Percentiles rank a stretch among this genome's conserved stretches.
These are phyloP conservation scores for Sapayoa aenigma DNA, from an alignment of 2,113 vertebrate genomes.

Conservation along the genomic window DNA sequence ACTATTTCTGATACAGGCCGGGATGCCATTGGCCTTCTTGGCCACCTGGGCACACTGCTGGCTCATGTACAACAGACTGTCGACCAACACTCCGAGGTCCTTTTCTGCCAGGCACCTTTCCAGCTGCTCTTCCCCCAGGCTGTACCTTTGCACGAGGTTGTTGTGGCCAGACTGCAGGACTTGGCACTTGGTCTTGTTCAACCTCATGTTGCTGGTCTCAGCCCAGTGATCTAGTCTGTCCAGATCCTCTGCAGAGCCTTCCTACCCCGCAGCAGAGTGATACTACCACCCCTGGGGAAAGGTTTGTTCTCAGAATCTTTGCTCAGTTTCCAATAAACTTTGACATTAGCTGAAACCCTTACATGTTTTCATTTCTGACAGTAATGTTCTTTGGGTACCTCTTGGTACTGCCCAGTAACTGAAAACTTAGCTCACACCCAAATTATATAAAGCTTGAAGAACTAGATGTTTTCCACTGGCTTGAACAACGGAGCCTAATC, in stretches of 20 bases:
- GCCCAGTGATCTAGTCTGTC: neutral
- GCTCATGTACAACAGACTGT: neutral
- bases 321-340: neutral
- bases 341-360: neutral
- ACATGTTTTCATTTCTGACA: fast-evolving
- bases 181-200: neutral
- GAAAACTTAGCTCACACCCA: neutral
- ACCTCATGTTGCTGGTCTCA: neutral
- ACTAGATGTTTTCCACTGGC: neutral
- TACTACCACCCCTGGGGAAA: neutral
- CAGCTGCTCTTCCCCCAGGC: neutral
- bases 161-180: neutral
- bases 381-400: neutral
- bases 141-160: neutral
- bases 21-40: neutral
- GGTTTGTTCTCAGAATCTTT: neutral
- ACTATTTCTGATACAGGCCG: neutral
- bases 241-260: neutral
- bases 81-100: neutral
- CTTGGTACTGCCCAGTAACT: neutral
- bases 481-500: neutral
- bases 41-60: neutral
- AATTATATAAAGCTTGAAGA: neutral
- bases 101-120: neutral
- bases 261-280: neutral